Percentiles rank a stretch among this genome's conserved stretches.
Evolutionary conservation across 2,888 invertebrate species (phyloP).

Genomic region (Anoplius nigerrimus): DNA sequence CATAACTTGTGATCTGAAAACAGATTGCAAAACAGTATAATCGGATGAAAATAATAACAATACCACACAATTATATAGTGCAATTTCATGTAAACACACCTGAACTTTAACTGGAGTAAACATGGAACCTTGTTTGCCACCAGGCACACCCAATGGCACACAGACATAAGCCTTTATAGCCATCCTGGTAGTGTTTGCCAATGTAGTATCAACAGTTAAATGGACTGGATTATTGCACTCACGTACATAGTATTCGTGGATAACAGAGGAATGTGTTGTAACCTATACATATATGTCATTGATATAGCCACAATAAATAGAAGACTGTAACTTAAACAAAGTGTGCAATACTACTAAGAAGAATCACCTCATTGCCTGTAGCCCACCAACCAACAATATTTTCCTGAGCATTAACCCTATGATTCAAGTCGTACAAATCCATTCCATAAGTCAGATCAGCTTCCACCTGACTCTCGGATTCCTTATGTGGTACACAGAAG

Average conservation of each 20-base stretch:
- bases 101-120: constrained; percentile 96
- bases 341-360: neutral
- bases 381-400: constrained; percentile 99
- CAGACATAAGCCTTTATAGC: constrained; percentile 96
- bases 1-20: constrained; percentile 84
- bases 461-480: constrained; percentile 95
- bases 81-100: constrained; percentile 48
- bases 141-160: constrained; percentile 94
- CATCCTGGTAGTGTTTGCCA: constrained; percentile 89
- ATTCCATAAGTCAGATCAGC: constrained; percentile 97
- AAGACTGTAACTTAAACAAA: neutral
- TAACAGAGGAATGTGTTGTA: constrained; percentile 96
- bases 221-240: constrained; percentile 97
- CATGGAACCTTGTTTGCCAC: constrained; percentile 94
- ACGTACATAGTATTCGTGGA: constrained; percentile 97
- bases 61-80: neutral
- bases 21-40: neutral
- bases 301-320: neutral
- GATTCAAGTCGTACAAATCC: constrained; percentile 95
- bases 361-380: constrained; percentile 88
- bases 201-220: constrained; percentile 94
- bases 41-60: neutral
- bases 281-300: constrained; percentile 76
- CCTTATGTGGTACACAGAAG: constrained; percentile 99
- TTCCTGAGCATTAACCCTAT: constrained; percentile 94